Evolutionary conservation across 2,888 invertebrate genomes (phyloP).

Genomic region (Merodon equestris): DNA sequence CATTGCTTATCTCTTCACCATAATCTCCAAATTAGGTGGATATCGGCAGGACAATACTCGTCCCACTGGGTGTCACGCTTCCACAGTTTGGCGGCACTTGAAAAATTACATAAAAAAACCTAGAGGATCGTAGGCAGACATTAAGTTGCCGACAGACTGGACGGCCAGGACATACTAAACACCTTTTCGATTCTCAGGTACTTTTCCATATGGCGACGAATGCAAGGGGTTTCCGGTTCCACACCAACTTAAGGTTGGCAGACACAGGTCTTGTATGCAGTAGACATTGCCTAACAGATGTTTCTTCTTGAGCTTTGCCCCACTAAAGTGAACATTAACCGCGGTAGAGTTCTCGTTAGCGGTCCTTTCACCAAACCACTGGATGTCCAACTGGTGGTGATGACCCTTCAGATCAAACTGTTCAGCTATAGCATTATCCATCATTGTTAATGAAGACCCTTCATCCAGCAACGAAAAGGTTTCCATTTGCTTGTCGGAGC

Average conservation of each 20-base stretch:
- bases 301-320: conserved; percentile 1
- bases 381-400: conserved; percentile 29
- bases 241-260: conserved; percentile 40
- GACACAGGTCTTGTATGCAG: conserved; percentile 1
- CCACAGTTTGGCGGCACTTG: no score
- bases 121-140: no score
- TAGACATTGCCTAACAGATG: conserved; percentile 12
- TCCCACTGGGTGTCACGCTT: no score
- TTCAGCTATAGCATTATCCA: conserved; percentile 27
- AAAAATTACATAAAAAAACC: no score
- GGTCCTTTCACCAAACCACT: conserved; percentile 41
- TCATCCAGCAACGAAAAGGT: conserved; percentile 43
- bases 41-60: no score
- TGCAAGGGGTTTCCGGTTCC: conserved; percentile 20
- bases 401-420: conserved; percentile 38
- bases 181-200: conserved; percentile 29
- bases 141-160: no score
- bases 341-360: conserved; percentile 22
- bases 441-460: conserved; percentile 52
- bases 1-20: no score
- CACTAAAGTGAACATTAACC: conserved; percentile 33
- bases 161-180: conserved; percentile 55
- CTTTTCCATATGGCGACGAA: not conserved
- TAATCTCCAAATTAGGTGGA: no score
- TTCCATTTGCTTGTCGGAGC: conserved; percentile 16